Percentiles rank a stretch among this genome's conserved stretches.
These are phyloP conservation scores for Tachystola acroxantha DNA, from an alignment of 2,888 invertebrate genomes.

Conservation along the genomic window DNA sequence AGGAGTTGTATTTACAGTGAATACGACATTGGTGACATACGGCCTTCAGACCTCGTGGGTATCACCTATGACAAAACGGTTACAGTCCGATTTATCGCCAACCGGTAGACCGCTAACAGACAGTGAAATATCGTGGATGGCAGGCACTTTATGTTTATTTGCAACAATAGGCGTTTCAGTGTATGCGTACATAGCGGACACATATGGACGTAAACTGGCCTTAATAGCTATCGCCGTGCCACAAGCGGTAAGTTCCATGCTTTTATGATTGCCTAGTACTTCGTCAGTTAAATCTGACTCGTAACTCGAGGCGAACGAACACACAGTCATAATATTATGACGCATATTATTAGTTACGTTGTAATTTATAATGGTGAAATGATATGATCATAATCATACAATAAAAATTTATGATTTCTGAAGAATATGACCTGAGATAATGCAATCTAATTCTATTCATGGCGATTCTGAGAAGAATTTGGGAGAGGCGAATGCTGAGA, in stretches of 20 bases:
- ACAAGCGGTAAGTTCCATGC: slow-evolving; percentile 49
- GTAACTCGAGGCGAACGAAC: neutral
- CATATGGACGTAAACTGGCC: slow-evolving; percentile 55
- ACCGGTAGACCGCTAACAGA: slow-evolving; percentile 48
- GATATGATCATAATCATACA: neutral
- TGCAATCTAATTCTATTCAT: too few relatives aligned
- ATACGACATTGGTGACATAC: slow-evolving; percentile 52
- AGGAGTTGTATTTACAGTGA: slow-evolving; percentile 44
- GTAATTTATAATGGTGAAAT: neutral
- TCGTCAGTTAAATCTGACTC: neutral
- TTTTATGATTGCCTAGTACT: slow-evolving; percentile 7
- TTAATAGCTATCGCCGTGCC: slow-evolving; percentile 62
- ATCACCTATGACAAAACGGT: slow-evolving; percentile 54
- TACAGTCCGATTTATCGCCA: slow-evolving; percentile 46
- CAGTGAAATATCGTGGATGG: slow-evolving; percentile 58
- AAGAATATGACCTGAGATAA: too few relatives aligned
- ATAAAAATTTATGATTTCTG: too few relatives aligned
- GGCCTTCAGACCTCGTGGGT: slow-evolving; percentile 65
- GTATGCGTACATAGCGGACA: slow-evolving; percentile 58
- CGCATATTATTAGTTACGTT: too few relatives aligned
- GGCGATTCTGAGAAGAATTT: too few relatives aligned
- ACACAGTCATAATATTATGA: too few relatives aligned
- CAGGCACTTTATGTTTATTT: slow-evolving; percentile 51
- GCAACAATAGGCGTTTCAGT: slow-evolving; percentile 44
- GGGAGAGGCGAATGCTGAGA: too few relatives aligned